These are phyloP conservation scores for Xiphophorus couchianus DNA, from an alignment of 2,113 vertebrate genomes.

Conservation along the genomic window DNA sequence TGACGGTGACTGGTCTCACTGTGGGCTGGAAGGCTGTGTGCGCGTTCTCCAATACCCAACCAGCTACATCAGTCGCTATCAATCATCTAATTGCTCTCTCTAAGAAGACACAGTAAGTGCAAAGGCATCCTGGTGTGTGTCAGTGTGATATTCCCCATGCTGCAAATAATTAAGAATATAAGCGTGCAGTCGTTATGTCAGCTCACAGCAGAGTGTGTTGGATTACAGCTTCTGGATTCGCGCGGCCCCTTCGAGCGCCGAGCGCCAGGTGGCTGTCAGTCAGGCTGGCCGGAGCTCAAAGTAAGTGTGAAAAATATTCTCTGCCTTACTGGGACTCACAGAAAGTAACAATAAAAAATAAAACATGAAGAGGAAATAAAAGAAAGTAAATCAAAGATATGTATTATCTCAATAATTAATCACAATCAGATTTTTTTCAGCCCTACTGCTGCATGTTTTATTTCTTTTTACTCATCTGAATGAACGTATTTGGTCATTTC, in stretches of 20 bases:
- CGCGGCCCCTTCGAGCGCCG: slow-evolving; percentile 38
- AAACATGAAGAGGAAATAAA: slow-evolving; percentile 12
- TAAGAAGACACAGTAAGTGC: slow-evolving; percentile 9
- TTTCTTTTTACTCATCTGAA: too few species aligned
- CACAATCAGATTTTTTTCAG: too few species aligned
- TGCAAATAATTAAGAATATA: slow-evolving; percentile 49
- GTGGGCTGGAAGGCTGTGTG: background rate
- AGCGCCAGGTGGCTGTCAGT: slow-evolving; percentile 45
- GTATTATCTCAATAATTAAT: too few species aligned
- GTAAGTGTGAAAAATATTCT: slow-evolving; percentile 22
- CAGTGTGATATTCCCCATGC: slow-evolving; percentile 50
- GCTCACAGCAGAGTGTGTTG: slow-evolving; percentile 48
- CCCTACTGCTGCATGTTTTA: too few species aligned
- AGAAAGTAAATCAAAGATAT: background rate
- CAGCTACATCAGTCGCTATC: slow-evolving; percentile 55
- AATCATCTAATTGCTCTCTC: slow-evolving; percentile 61
- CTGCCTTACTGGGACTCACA: background rate
- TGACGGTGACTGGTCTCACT: slow-evolving; percentile 41
- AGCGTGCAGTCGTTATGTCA: slow-evolving; percentile 36
- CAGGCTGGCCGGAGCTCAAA: slow-evolving; percentile 15
- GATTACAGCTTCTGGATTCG: slow-evolving; percentile 52
- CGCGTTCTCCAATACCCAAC: slow-evolving; percentile 23
- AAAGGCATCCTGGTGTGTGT: slow-evolving; percentile 42
- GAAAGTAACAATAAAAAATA: background rate
- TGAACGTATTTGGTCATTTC: too few species aligned